Base-by-base conservation (phyloP, 2,797 vertebrate genomes). In the Nyctibius grandis region DNA sequence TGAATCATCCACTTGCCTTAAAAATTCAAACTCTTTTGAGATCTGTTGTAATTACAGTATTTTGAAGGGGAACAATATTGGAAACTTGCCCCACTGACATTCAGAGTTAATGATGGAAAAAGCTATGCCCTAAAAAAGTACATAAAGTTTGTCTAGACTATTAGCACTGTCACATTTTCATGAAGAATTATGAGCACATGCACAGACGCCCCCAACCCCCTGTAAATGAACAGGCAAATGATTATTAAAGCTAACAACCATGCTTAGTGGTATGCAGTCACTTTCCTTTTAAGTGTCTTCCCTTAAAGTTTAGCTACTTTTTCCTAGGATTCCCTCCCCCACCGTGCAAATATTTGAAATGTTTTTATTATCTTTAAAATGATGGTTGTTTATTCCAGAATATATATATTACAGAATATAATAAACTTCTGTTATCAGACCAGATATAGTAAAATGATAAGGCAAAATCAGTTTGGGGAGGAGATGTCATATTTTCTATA, bases 51-150 rank as follows among this genome's bases (percentile, higher is more conserved):
- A 65, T 79, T 91, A 22, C n/a, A 56, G 12, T 74, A 75, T 50
- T 83, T 74, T 48, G 54, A 72, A 90, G 44, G 38, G 53, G 51
- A 79, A 19, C 48, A 73, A 15, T 77, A 38, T 20, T 78, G 45
- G 45, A 72, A 65, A 85, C 36, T 65, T 34, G 36, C 48, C 23
- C 38, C 48, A 16, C 10, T 95, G 56, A 13, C 45, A 29, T 29
- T 72, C 69, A 74, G 74, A 86, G 34, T 87, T 80, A 94, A 92
- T 60, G 69, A 84, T n/a, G 34, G 78, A 73, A 79, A 74, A 91
- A 88, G 8, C 1, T n/a, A 20, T 73, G 57, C 34, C 21, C 38
- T 80, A 69, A 88, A 86, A 65, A 72, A 90, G 53, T 60, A 59
- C 9, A n/a, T 25, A 14, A 86, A 69, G 7, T 59, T 45, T 84